A percentile compares a stretch with the other conserved stretches of the same genome.
Conservation (phyloP, 2,888 invertebrate species). For the Brenthis daphne region DNA sequence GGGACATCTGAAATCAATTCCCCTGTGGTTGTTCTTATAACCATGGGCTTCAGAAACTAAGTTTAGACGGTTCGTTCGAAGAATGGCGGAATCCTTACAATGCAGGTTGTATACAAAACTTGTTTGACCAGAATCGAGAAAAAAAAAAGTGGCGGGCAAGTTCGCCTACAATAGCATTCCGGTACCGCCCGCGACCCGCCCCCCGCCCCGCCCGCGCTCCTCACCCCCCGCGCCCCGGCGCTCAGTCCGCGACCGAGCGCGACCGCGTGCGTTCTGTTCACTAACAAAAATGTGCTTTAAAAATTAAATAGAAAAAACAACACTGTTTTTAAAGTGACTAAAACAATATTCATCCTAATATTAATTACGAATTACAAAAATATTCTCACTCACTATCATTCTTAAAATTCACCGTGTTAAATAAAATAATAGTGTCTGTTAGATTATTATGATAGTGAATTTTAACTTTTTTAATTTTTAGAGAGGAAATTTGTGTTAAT, state of each 20-base stretch:
- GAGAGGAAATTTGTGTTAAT: slow-evolving; percentile 4
- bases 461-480: neutral
- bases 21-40: slow-evolving; percentile 44
- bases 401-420: neutral
- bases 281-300: slow-evolving; percentile 26
- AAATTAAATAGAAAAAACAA: slow-evolving; percentile 16
- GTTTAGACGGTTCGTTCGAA: slow-evolving; percentile 71
- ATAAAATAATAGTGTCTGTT: slow-evolving; percentile 1
- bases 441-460: neutral
- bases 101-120: slow-evolving; percentile 82
- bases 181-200: slow-evolving; percentile 69
- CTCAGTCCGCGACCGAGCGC: slow-evolving; percentile 68
- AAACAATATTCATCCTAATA: slow-evolving; percentile 41
- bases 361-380: slow-evolving; percentile 19
- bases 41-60: slow-evolving; percentile 53
- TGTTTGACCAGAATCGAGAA: slow-evolving; percentile 80
- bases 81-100: slow-evolving; percentile 82
- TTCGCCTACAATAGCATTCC: slow-evolving; percentile 82
- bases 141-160: slow-evolving; percentile 78
- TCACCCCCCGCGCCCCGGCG: slow-evolving; percentile 51
- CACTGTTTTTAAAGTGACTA: slow-evolving; percentile 33
- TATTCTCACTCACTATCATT: slow-evolving; percentile 43
- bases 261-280: slow-evolving; percentile 60
- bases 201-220: slow-evolving; percentile 54
- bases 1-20: slow-evolving; percentile 25